Percentiles rank a stretch among this genome's conserved stretches.
Evolutionary conservation across 64 coral and sea anemone species (phyloP).

Genomic region (Stichodactyla mertensii): DNA sequence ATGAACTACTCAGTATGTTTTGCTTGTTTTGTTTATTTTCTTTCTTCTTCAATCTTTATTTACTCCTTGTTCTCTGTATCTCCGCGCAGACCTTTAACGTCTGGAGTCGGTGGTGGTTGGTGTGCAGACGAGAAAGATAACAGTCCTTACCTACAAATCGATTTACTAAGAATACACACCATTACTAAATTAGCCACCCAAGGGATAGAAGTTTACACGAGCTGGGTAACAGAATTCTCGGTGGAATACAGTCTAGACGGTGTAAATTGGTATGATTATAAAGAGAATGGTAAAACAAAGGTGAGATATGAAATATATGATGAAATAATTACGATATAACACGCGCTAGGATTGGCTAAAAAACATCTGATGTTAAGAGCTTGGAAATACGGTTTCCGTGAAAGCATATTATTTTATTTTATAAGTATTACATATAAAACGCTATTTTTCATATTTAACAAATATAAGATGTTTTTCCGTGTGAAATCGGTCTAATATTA

Average conservation of each 20-base stretch:
- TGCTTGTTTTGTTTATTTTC: not conserved
- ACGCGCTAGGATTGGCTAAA: no score
- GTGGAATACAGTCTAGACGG: constrained; percentile 3
- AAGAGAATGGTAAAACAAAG: constrained; percentile 3
- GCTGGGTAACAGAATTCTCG: not conserved
- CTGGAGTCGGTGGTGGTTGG: constrained; percentile 41
- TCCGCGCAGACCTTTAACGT: not conserved
- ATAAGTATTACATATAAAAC: no score
- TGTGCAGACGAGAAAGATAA: constrained; percentile 25
- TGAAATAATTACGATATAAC: no score
- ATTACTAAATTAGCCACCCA: constrained; percentile 50
- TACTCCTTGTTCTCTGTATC: not conserved
- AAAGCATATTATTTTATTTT: no score
- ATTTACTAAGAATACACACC: constrained; percentile 59
- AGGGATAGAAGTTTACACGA: constrained; percentile 17
- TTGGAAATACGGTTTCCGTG: no score
- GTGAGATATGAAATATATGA: not conserved
- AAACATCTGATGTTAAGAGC: no score
- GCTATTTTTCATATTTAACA: no score
- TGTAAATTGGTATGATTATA: constrained; percentile 8
- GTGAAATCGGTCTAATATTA: no score
- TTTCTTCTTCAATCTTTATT: not conserved
- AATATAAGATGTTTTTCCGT: no score
- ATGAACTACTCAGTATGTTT: not conserved
- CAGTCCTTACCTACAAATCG: constrained; percentile 73